Base-by-base conservation (phyloP, 2,113 vertebrate genomes). In the Micronycteris hirsuta region DNA sequence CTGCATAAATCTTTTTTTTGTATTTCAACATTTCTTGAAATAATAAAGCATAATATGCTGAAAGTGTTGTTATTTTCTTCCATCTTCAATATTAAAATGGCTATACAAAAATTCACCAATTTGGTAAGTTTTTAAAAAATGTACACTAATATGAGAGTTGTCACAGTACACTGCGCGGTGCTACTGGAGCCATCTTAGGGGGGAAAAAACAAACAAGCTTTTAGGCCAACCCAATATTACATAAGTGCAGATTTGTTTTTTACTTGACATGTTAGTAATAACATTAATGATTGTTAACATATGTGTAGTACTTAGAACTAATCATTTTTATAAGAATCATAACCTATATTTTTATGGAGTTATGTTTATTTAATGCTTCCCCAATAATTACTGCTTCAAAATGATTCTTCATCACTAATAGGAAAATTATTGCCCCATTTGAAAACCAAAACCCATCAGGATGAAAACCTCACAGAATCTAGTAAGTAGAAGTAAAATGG, bases 281-380 rank as follows among this genome's bases (percentile, higher is more conserved):
- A 71, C 86, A 91, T 76, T 91, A 97, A 74, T 49, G 38, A 95
- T 92, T 94, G 20, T 10, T 95, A 92, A 92, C 85, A 70, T 90
- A 95, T 85, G n/a, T 93, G 38, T 80, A 58, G 56, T 78, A 73
- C 65, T 84, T 91, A 83, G 65, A 95, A 92, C 92, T 85, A 95
- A 86, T 19, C 41, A 81, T 86, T 96, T 93, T 93, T 47, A 92
- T n/a, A 90, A 85, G 45, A 95, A 94, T 91, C 61, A 47, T 73
- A 92, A 92, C 81, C 81, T 92, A 17, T 90, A 84, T 84, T 87
- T 93, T 15, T 86, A 65, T 73, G 38, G 7, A 89, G 63, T 49
- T 83, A 93, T 67, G 56, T 87, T 91, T 89, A 56, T 56, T 38
- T 10, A 74, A 49, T 82, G 2, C 11, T 93, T 95, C 12, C 76